phyloP scores from a whole-genome alignment of 2,888 invertebrate species.

The Margaritifera margaritifera region DNA sequence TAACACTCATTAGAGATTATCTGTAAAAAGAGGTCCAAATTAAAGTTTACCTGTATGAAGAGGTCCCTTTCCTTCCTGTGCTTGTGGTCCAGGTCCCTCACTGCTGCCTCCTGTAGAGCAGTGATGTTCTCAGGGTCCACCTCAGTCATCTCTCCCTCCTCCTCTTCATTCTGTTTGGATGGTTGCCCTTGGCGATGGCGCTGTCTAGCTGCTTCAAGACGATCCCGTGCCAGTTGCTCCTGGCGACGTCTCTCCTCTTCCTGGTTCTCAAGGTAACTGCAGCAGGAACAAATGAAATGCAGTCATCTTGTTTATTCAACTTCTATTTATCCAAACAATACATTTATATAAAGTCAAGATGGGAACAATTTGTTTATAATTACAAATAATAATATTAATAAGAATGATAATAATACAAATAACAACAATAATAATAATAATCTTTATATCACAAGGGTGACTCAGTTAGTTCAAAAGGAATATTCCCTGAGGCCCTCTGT shows the following conservation, averaged over 20 bases:
- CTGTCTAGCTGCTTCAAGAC: slow-evolving; percentile 54
- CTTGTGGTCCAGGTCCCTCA: slow-evolving; percentile 55
- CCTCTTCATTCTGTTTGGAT: slow-evolving; percentile 19
- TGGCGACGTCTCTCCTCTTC: slow-evolving; percentile 57
- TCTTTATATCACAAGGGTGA: no score
- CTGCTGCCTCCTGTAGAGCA: slow-evolving; percentile 54
- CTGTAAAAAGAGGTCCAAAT: background rate
- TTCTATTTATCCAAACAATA: no score
- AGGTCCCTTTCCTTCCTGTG: slow-evolving; percentile 57
- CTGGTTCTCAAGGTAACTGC: slow-evolving; percentile 32
- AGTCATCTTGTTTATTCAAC: background rate
- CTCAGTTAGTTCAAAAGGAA: no score
- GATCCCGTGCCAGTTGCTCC: slow-evolving; percentile 57
- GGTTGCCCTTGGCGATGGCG: slow-evolving; percentile 21
- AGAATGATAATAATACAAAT: no score
- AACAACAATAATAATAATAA: no score
- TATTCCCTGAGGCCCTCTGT: no score
- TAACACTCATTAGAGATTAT: slow-evolving; percentile 2
- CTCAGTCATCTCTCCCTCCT: slow-evolving; percentile 33
- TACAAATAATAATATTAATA: no score
- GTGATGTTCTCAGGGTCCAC: slow-evolving; percentile 47
- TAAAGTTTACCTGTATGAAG: slow-evolving; percentile 50
- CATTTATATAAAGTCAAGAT: no score
- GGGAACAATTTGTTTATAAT: no score
- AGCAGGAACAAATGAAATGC: background rate